phyloP scores from a whole-genome alignment of 2,797 vertebrate genomes.

The Toxotes lorentzi region DNA sequence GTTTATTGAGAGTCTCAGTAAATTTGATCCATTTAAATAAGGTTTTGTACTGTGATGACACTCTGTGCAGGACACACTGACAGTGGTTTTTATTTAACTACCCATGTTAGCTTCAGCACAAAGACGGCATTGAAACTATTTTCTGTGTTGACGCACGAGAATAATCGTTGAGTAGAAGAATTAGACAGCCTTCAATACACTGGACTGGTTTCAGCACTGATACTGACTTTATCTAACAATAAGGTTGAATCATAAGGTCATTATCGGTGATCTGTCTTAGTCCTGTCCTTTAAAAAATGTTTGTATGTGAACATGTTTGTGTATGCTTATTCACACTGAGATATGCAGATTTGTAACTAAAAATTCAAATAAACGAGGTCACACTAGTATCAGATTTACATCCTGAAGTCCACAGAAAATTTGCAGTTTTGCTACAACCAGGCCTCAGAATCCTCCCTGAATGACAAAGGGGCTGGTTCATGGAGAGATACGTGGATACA shows the following conservation, averaged over 20 bases:
- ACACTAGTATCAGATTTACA: too few species aligned
- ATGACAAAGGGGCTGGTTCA: neutral
- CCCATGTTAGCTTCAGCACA: neutral
- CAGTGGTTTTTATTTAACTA: neutral
- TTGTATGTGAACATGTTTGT: too few species aligned
- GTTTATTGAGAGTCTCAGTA: too few species aligned
- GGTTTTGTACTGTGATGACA: neutral
- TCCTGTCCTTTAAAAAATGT: neutral
- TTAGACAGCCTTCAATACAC: slow-evolving; percentile 9
- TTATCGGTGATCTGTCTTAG: neutral
- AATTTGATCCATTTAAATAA: too few species aligned
- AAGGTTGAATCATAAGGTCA: neutral
- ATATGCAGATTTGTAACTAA: neutral
- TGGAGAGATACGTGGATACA: neutral
- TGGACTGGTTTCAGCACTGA: neutral
- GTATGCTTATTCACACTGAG: neutral
- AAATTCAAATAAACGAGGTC: neutral
- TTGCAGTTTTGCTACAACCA: too few species aligned
- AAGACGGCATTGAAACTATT: neutral
- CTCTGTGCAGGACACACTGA: neutral
- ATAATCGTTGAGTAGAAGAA: neutral
- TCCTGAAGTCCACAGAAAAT: too few species aligned
- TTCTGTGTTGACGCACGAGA: slow-evolving; percentile 8
- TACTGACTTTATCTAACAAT: neutral
- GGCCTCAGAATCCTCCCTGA: neutral